Conservation (phyloP, 2,797 vertebrate species). For the Nannoperca australis region DNA sequence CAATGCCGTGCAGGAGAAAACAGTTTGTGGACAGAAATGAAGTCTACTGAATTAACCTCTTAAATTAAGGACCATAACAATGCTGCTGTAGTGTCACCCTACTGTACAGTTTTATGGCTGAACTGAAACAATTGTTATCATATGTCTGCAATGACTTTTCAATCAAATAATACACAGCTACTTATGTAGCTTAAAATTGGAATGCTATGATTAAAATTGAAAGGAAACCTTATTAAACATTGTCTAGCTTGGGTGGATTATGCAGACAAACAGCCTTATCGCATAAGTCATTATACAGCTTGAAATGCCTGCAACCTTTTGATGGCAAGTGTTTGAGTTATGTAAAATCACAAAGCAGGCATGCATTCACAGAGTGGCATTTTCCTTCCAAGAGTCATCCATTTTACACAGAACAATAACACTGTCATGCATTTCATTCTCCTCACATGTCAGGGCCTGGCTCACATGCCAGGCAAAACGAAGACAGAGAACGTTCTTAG, state of each 20-base stretch:
- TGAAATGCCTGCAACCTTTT: constrained; percentile 49
- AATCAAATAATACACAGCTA: constrained; percentile 24
- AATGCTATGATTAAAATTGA: constrained; percentile 36
- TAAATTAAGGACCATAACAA: constrained; percentile 33
- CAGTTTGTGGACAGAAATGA: constrained; percentile 32
- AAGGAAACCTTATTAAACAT: constrained; percentile 38
- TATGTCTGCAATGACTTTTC: constrained; percentile 28
- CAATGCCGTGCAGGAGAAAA: constrained; percentile 26
- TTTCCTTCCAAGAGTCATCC: constrained; percentile 46
- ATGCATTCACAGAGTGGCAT: constrained; percentile 34
- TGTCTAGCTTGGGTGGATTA: constrained; percentile 35
- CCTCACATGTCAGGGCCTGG: constrained; percentile 32
- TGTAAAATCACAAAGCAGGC: constrained; percentile 34
- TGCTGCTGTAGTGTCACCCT: constrained; percentile 4
- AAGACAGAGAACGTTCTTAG: constrained; percentile 57
- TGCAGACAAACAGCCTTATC: constrained; percentile 46
- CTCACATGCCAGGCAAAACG: constrained; percentile 23
- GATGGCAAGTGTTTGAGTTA: constrained; percentile 49
- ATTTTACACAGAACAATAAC: constrained; percentile 50
- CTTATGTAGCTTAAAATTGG: constrained; percentile 22
- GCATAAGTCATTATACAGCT: constrained; percentile 41
- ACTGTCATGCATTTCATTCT: constrained; percentile 32
- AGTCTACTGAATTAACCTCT: constrained; percentile 36
- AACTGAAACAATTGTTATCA: constrained; percentile 8
- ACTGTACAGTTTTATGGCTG: constrained; percentile 24